Conservation (phyloP, 1,140 invertebrate species). For the Aporrectodea caliginosa region DNA sequence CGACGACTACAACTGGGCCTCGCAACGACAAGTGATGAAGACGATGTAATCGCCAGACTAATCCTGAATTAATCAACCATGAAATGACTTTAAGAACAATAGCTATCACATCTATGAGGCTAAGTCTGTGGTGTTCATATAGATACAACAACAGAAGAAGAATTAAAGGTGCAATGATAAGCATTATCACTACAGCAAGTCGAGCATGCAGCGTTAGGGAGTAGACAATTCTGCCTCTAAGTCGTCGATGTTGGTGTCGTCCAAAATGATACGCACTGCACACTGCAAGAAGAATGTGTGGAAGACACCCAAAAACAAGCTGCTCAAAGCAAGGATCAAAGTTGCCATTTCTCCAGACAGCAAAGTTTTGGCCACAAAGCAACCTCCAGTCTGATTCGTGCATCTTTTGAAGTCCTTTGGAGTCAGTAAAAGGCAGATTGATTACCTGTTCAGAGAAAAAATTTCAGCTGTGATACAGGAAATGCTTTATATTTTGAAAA, state of each 20-base stretch:
- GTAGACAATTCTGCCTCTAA: slow-evolving; percentile 61
- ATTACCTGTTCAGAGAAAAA: too few species aligned
- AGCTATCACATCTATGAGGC: slow-evolving; percentile 67
- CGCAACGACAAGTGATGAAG: slow-evolving; percentile 62
- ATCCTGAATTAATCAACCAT: slow-evolving; percentile 76
- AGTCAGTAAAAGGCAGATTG: too few species aligned
- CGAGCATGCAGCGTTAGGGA: slow-evolving; percentile 63
- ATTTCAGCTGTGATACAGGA: too few species aligned
- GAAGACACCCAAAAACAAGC: slow-evolving; percentile 64
- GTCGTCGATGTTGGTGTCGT: slow-evolving; percentile 60
- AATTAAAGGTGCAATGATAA: slow-evolving; percentile 65
- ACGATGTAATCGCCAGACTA: slow-evolving; percentile 64
- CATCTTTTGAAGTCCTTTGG: not conserved
- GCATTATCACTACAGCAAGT: slow-evolving; percentile 61
- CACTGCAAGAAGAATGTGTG: slow-evolving; percentile 63
- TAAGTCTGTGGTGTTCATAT: slow-evolving; percentile 38
- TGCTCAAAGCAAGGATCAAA: slow-evolving; percentile 77
- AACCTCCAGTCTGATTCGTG: not conserved
- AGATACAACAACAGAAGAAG: slow-evolving; percentile 50
- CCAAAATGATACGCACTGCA: slow-evolving; percentile 72
- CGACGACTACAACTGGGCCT: slow-evolving; percentile 66
- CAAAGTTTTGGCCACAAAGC: not conserved
- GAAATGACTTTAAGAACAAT: slow-evolving; percentile 66
- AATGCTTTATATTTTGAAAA: too few species aligned
- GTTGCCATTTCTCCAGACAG: slow-evolving; percentile 56